Evolutionary conservation across 1,140 invertebrate species (phyloP).

Genomic region (Triops cancriformis): DNA sequence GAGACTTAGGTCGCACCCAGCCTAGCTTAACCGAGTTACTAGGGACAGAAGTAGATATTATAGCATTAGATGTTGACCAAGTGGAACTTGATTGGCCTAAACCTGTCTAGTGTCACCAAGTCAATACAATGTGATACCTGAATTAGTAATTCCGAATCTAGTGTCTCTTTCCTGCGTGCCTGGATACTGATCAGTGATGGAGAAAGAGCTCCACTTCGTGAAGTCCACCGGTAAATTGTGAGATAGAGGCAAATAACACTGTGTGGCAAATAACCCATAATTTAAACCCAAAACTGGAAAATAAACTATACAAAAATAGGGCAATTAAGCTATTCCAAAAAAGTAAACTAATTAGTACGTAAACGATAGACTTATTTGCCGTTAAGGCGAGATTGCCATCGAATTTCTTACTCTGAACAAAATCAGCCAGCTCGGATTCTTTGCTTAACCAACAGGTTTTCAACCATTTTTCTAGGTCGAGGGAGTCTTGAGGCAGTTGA

Average conservation of each 20-base stretch:
- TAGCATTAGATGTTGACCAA: constrained; percentile 58
- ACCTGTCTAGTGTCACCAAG: not conserved
- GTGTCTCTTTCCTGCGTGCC: not conserved
- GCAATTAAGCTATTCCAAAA: not conserved
- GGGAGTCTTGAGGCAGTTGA: not conserved
- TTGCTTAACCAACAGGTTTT: not conserved
- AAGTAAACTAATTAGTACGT: not conserved
- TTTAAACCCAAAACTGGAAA: not conserved
- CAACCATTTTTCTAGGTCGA: not conserved
- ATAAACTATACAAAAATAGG: not conserved
- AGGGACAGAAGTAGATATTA: constrained; percentile 52
- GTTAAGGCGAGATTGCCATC: not conserved
- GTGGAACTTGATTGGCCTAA: constrained; percentile 28
- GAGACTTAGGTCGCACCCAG: constrained; percentile 78
- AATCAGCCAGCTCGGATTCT: not conserved
- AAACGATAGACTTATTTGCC: not conserved
- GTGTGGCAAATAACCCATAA: not conserved
- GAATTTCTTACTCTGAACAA: not conserved
- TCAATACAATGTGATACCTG: not conserved
- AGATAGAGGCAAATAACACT: not conserved
- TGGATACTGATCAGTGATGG: not conserved
- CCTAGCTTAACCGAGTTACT: constrained; percentile 58
- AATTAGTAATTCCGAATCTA: not conserved
- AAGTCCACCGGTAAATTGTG: not conserved
- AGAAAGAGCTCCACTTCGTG: not conserved